Percentiles rank a stretch among this genome's conserved stretches.
Evolutionary conservation across 2,888 invertebrate genomes (phyloP).

Genomic region (Litoditis marina): DNA sequence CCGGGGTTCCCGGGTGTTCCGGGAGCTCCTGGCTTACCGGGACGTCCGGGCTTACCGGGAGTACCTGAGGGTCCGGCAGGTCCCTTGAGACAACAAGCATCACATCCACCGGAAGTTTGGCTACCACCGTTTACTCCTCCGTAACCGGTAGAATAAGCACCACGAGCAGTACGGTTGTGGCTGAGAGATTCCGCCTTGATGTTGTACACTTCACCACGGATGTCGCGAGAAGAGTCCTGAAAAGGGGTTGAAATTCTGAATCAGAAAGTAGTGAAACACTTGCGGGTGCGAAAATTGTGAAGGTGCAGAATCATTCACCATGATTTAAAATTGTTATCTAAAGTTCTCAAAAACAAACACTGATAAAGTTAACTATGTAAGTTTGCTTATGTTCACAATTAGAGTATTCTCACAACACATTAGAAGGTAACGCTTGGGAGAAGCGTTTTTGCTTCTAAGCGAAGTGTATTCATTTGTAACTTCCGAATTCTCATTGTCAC

Average conservation of each 20-base stretch:
- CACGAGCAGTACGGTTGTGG: conserved; percentile 47
- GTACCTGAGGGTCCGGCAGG: conserved; percentile 44
- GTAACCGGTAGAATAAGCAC: conserved; percentile 21
- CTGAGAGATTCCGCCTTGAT: not conserved
- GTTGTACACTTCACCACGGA: not conserved
- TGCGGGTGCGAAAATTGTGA: conserved; percentile 34
- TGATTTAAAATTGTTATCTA: too few relatives aligned
- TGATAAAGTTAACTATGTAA: too few relatives aligned
- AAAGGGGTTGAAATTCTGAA: too few relatives aligned
- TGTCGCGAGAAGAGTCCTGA: not conserved
- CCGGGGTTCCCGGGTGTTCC: conserved; percentile 51
- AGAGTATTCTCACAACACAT: too few relatives aligned
- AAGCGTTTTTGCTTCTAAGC: too few relatives aligned
- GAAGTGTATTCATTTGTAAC: too few relatives aligned
- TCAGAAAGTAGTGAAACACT: too few relatives aligned
- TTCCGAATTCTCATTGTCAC: too few relatives aligned
- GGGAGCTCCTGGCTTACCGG: conserved; percentile 43
- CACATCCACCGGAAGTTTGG: conserved; percentile 43
- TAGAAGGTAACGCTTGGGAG: too few relatives aligned
- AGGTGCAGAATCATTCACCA: too few relatives aligned
- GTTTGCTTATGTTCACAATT: too few relatives aligned
- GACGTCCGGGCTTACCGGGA: conserved; percentile 44
- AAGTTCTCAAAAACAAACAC: too few relatives aligned
- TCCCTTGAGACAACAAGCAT: conserved; percentile 54
- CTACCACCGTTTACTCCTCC: conserved; percentile 20